Base-by-base conservation (phyloP, 1,140 invertebrate genomes). In the Ruditapes philippinarum region DNA sequence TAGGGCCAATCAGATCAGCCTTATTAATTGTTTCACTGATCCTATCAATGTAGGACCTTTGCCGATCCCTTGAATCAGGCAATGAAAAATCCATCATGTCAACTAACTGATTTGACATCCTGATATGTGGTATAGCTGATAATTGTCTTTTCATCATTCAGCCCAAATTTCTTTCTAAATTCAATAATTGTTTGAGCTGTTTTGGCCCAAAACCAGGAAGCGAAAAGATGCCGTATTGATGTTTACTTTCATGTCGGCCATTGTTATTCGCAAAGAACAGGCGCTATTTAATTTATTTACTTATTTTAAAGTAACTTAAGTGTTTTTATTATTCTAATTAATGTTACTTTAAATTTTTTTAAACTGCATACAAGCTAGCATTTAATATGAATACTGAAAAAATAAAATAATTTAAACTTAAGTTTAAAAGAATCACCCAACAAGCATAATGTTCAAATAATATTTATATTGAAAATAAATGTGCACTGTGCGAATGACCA, bases 1-100 rank as follows among this genome's bases (percentile, higher is more conserved):
- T 54, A 33, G 76, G 2, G 36, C 28, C n/a, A 7, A 22, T 17
- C 11, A 79, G 28, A 51, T 49, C 42, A 14, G 74, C 42, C 7
- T 25, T 31, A 36, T 57, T 51, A 22, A 60, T 79, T 36, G 76
- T 25, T 14, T 79, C 19, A 57, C 33, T 19, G 9, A 36, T 60
- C 19, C 49, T 31, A 22, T 54, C 54, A 25, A 54, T 79, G 0
- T 22, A 5, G 0, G 14, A 3, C 36, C 54, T 12, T 11, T 79
- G 40, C 31, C 9, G 54, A 22, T 57, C 54, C 31, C 31, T 79
- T 33, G 45, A 19, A 36, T 79, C n/a, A n/a, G 25, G 54, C 19
- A 19, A 1, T 0, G 76, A 79, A 33, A 79, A 79, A 22, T 79
- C 76, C 1, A 79, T 79, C 76, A 57, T 36, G 1, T 79, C 33